Base-by-base conservation (phyloP, 2,888 invertebrate genomes). In the Monopis laevigella region DNA sequence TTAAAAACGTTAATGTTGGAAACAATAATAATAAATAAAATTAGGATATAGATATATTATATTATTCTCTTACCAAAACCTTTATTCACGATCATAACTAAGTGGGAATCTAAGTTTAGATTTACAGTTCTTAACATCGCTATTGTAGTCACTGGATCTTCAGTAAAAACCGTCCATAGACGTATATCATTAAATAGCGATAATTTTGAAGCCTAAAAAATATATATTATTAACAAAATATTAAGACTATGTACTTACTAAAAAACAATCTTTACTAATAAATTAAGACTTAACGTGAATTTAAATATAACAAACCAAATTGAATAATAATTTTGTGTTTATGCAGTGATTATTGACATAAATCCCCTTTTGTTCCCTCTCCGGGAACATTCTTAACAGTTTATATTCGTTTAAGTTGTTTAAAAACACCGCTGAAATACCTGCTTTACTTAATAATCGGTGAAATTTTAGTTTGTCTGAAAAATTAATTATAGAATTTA, bases 181-280 rank as follows among this genome's bases (percentile, higher is more conserved):
- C 36, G 19, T 6, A 36, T 8, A 5, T 36, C 36, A 21, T 36
- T 21, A n/a, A 36, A 36, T 21, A 36, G 12, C 2, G 36, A n/a
- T 2, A 36, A 18, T 2, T 3, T 36, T 21, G 36, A 36, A 4
- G 36, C 36, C 36, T 36, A 12, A 2, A 36, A 36, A 12, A 19
- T 16, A 30, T 13, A 2, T 4, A 14, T 5, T 4, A 30, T 13
- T 2, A 13, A 14, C 6, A 13, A 2, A 13, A 11, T 12, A 14
- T 30, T 30, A 13, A 13, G 30, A 11, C 3, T 13, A 3, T 4
- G 10, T 24, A 7, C 10, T 10, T 7, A 24, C 6, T 24, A 24
- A 10, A 24, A 24, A 24, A 24, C 24, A 24, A 10, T 24, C 24
- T 29, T 29, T 29, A 6, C 6, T 21, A 29, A 11, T 11, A 29